phyloP scores from a whole-genome alignment of 2,113 vertebrate species.

The Pteropus alecto region DNA sequence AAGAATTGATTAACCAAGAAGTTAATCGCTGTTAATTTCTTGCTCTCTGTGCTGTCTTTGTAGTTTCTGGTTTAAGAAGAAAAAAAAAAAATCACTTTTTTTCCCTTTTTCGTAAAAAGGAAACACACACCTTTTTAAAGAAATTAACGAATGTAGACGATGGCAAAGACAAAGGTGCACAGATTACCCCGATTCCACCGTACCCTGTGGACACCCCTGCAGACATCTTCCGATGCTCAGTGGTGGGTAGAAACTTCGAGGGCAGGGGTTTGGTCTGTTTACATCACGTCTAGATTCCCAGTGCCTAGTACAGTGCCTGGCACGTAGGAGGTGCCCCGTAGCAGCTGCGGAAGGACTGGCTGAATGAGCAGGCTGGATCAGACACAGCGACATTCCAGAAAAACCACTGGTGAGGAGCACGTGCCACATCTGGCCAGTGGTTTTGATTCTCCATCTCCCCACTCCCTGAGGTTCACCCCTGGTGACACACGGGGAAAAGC shows the following conservation, averaged over 20 bases:
- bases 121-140: background rate
- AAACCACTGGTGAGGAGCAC: accelerated
- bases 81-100: background rate
- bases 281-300: background rate
- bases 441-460: background rate
- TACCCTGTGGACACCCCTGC: accelerated
- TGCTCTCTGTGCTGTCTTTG: background rate
- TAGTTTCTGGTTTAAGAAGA: background rate
- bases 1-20: background rate
- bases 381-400: accelerated
- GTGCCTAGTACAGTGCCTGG: background rate
- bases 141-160: background rate
- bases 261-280: background rate
- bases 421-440: accelerated
- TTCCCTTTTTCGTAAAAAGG: no score
- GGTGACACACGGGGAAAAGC: background rate
- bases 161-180: background rate
- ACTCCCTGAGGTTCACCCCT: accelerated
- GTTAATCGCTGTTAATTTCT: background rate
- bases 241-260: background rate
- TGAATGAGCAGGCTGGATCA: accelerated
- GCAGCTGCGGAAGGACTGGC: no score
- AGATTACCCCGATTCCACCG: background rate
- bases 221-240: accelerated
- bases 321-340: background rate